Evolutionary conservation across 2,113 vertebrate species (phyloP), one percentile per base, ranked within the genome.

Genomic region (Scytalopus superciliaris): DNA sequence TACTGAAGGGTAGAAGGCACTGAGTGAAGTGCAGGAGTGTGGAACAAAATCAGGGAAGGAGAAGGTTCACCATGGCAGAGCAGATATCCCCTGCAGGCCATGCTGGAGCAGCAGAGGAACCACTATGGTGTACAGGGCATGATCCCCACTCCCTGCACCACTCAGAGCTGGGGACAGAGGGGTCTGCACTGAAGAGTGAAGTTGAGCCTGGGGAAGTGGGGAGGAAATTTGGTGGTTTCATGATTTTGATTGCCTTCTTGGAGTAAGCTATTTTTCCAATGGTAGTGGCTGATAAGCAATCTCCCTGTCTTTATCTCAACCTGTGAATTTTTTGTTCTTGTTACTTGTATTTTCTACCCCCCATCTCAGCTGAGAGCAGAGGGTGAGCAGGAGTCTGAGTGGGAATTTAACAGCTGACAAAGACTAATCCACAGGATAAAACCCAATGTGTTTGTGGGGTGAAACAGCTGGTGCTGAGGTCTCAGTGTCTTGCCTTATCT

Each of bases 21-120:
- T 50, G 49, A 35, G 22, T 3, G 1, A n/a, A 27, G 27, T 1
- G 0, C 55, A 14, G 27, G 15, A 72, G 15, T 13, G 14, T 47
- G 39, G 64, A 79, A 67, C 42, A 45, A 53, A 17, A 19, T 53
- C 9, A 31, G n/a, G 27, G 11, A 50, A 66, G 22, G 60, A 84
- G 44, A 7, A 60, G 47, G 25, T 49, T 74, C 5, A 35, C 27
- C 10, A 1, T 44, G 33, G 30, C 62, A 45, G 33, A 86, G 39
- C 37, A 40, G 39, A 18, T 9, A 59, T 59, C 8, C n/a, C 56
- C n/a, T 37, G 57, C n/a, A 59, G 40, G 19, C 19, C 9, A 3
- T 62, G 40, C 33, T 60, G 75, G 33, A 60, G 28, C 13, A 69
- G 59, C 49, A 66, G n/a, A 39, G 57, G 44, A 63, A 14, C 27